Evolutionary conservation across 2,888 invertebrate genomes (phyloP), one percentile per base, ranked within the genome.

Genomic region (Steinernema hermaphroditum): DNA sequence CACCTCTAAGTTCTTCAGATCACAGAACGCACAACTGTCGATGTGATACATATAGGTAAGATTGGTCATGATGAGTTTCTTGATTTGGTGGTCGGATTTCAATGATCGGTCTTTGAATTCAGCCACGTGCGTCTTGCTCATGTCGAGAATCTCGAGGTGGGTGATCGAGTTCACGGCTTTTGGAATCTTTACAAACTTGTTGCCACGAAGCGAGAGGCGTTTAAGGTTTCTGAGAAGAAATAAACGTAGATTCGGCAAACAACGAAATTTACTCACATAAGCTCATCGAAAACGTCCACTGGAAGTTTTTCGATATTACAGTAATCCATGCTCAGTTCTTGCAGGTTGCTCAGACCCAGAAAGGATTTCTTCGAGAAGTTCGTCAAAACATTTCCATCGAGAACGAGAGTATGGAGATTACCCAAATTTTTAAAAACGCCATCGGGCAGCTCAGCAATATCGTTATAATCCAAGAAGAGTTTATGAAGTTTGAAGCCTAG

Each of bases 271-370:
- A 27, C 2, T n/a, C 4, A 83, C 82, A 76, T 76, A 0, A 84
- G 70, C 43, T 81, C 71, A 57, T 81, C 77, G 46, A 83, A 83
- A 19, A 83, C 49, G 37, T 74, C 70, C 1, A 71, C 72, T 9
- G 74, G 75, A n/a, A 78, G 62, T 1, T 22, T 8, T 12, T 70
- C 57, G 0, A 73, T 50, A 57, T 70, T 68, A 22, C 83, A 83
- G 24, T 75, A 71, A 72, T 83, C 83, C 70, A 83, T 43, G 41
- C 81, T 81, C 0, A 84, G 75, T 12, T 72, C 69, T 62, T 81
- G 77, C 68, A 84, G 73, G 34, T 69, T 80, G n/a, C 74, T 74
- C 14, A 84, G 73, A 9, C 81, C 82, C 6, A 0, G 22, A 37
- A 76, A 76, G 32, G 29, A 16, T 32, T 68, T 19, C 29, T 54